Percentiles rank a stretch among this genome's conserved stretches.
Evolutionary conservation across 2,888 invertebrate species (phyloP).

Genomic region (Lasius fuliginosus): DNA sequence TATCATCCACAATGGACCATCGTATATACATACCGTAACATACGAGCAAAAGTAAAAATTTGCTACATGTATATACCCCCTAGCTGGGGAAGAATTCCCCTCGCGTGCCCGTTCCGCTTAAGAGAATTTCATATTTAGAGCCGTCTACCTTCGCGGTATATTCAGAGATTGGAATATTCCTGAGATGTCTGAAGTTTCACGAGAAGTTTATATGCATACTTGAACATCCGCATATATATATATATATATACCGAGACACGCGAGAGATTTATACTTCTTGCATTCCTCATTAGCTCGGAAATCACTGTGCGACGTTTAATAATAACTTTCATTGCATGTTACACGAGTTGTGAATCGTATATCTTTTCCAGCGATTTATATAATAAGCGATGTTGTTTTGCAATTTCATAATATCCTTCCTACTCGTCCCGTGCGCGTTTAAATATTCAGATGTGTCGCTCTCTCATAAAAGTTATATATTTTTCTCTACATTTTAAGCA

Average conservation of each 20-base stretch:
- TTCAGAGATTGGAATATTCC: slow-evolving; percentile 66
- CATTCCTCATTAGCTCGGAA: slow-evolving; percentile 36
- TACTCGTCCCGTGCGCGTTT: not conserved
- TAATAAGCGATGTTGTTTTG: not conserved
- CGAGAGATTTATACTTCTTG: slow-evolving; percentile 46
- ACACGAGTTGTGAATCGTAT: slow-evolving; percentile 3
- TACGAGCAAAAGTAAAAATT: slow-evolving; percentile 41
- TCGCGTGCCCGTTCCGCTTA: slow-evolving; percentile 68
- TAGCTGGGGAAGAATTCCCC: slow-evolving; percentile 31
- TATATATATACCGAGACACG: slow-evolving; percentile 4
- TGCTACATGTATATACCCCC: not conserved
- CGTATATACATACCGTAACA: not conserved
- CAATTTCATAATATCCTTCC: not conserved
- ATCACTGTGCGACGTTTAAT: slow-evolving; percentile 39
- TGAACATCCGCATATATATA: slow-evolving; percentile 28
- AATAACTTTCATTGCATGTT: slow-evolving; percentile 33
- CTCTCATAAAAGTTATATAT: not conserved
- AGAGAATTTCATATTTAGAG: slow-evolving; percentile 67
- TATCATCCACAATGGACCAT: not conserved
- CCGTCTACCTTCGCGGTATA: slow-evolving; percentile 60
- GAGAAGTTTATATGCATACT: slow-evolving; percentile 49
- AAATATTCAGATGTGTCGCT: not conserved
- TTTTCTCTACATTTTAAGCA: not conserved
- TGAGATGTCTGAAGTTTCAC: slow-evolving; percentile 49
- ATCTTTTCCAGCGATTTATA: slow-evolving; percentile 2